phyloP scores from a whole-genome alignment of 2,797 vertebrate genomes.

The Trematomus bernacchii region DNA sequence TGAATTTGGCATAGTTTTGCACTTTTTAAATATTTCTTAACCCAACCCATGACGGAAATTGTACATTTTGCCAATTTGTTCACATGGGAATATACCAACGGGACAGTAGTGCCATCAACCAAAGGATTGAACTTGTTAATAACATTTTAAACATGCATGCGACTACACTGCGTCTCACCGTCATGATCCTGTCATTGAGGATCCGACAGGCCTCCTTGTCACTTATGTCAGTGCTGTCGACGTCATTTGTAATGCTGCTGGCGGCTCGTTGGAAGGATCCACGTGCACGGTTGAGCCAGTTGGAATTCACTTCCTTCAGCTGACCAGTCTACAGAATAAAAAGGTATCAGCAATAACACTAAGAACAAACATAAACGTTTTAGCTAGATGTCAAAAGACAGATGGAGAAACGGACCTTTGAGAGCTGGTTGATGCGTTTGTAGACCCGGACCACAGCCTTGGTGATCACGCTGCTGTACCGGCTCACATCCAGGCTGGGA shows the following conservation, averaged over 20 bases:
- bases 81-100: not conserved
- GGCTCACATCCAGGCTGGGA: constrained; percentile 82
- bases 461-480: constrained; percentile 71
- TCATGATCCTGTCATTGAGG: constrained; percentile 94
- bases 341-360: not conserved
- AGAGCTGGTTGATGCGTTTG: constrained; percentile 16
- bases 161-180: constrained; percentile 74
- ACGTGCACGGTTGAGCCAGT: constrained; percentile 87
- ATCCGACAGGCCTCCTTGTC: constrained; percentile 84
- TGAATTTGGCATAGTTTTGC: too few relatives aligned
- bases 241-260: constrained; percentile 55
- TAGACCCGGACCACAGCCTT: fast-evolving
- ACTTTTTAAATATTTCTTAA: too few relatives aligned
- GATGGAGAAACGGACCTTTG: constrained; percentile 7
- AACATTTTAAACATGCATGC: not conserved
- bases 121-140: not conserved
- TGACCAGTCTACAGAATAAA: constrained; percentile 39
- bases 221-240: constrained; percentile 80
- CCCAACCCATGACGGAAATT: not conserved
- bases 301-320: constrained; percentile 72
- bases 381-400: not conserved
- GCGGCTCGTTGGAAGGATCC: constrained; percentile 87
- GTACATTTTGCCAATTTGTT: not conserved
- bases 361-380: not conserved
- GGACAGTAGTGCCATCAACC: not conserved